Evolutionary conservation across 2,888 invertebrate species (phyloP), one percentile per base, ranked within the genome.

Genomic region (Leptinotarsa haldemani): DNA sequence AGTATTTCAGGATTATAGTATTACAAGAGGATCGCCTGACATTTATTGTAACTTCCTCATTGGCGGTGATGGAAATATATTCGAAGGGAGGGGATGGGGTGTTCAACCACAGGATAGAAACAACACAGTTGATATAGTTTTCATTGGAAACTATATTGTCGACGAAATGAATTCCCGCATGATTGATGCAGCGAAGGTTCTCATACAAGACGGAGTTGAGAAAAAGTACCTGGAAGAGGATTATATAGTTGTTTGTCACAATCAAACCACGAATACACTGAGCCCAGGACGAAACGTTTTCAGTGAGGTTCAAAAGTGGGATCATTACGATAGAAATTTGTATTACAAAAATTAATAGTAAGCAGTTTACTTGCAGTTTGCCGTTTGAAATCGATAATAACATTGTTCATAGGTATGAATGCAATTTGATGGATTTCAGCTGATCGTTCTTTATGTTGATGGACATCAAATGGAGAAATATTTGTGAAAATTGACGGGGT

Each of bases 1-100:
- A 80, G 85, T 87, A 71, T 83, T 88, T 13, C 88, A 90, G 65
- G 87, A 89, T 71, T 84, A 84, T 1, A 85, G 86, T 76, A 84
- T 83, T 46, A 65, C 58, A 1, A 25, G 65, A 1, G 73, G 74
- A 5, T 83, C 87, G 67, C 86, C 88, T 2, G 90, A 90, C 81
- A 88, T 90, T 70, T 86, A 85, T 9, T 87, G 87, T 78, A 88
- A 86, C 78, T 90, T 89, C 75, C 79, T 90, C 79, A 87, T 76
- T 2, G 95, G 94, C 0, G 95, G 94, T 5, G 94, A 95, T 83
- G 95, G 94, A 0, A 92, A 92, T 0, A 94, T 92, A 0, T 95
- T 94, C 84, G 90, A 90, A 78, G 94, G 93, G 0, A 90, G 94
- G 4, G 81, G 80, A 12, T 82, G 80, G 80, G 73, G 73, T 22